Conservation (phyloP, 1,140 invertebrate species). For the Eupeodes corollae region DNA sequence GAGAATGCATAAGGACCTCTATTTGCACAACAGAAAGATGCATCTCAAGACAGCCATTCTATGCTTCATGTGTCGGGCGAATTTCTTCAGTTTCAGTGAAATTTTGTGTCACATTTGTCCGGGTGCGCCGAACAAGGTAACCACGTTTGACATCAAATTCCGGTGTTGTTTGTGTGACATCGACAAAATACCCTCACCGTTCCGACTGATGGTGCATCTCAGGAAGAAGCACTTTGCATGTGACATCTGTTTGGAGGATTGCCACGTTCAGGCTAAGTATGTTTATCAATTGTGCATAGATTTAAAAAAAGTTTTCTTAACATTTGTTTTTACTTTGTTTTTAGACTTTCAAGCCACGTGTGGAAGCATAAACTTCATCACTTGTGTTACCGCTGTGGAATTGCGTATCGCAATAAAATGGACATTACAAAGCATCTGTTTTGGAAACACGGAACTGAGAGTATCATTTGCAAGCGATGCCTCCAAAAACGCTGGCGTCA, state of each 20-base stretch:
- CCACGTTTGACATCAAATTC: slow-evolving; percentile 43
- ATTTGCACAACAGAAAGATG: slow-evolving; percentile 71
- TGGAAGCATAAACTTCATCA: slow-evolving; percentile 81
- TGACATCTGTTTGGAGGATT: slow-evolving; percentile 72
- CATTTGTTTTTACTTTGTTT: slow-evolving; percentile 33
- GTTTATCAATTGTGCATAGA: not conserved
- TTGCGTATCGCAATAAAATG: slow-evolving; percentile 72
- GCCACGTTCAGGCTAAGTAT: slow-evolving; percentile 48
- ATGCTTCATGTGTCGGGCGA: slow-evolving; percentile 75
- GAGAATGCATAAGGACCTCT: slow-evolving; percentile 65
- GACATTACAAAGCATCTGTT: slow-evolving; percentile 79
- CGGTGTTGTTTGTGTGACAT: slow-evolving; percentile 64
- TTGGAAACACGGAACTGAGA: slow-evolving; percentile 84
- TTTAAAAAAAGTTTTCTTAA: not conserved
- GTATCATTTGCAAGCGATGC: slow-evolving; percentile 71
- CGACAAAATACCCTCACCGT: slow-evolving; percentile 65
- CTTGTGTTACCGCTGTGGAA: slow-evolving; percentile 71
- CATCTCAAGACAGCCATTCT: slow-evolving; percentile 67
- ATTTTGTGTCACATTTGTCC: slow-evolving; percentile 73
- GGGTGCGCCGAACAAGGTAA: slow-evolving; percentile 51
- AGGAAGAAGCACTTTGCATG: slow-evolving; percentile 69
- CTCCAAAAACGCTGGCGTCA: slow-evolving; percentile 81
- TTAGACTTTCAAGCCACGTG: slow-evolving; percentile 64
- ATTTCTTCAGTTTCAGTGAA: slow-evolving; percentile 76
- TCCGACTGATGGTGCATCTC: slow-evolving; percentile 74